Evolutionary conservation across 2,888 invertebrate species (phyloP).

Genomic region (Pollenia amentaria): DNA sequence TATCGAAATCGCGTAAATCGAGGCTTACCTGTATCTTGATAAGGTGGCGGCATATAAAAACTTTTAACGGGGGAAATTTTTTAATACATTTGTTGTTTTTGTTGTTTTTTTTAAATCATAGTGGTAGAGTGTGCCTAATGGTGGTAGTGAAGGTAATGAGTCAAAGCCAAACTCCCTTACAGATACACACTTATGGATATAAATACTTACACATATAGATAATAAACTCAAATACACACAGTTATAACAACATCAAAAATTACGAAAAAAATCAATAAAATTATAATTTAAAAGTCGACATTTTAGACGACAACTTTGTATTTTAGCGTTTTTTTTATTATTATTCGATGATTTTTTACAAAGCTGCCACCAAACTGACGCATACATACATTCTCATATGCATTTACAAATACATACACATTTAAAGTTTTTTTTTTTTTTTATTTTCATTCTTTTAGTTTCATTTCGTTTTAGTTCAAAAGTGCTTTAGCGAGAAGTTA

Average conservation of each 20-base stretch:
- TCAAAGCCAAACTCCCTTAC: constrained; percentile 79
- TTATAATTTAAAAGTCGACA: constrained; percentile 62
- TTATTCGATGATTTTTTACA: constrained; percentile 15
- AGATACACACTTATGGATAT: constrained; percentile 49
- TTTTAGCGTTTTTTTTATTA: neutral
- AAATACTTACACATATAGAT: constrained; percentile 38
- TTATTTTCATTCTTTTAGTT: neutral
- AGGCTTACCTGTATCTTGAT: constrained; percentile 65
- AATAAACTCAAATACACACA: constrained; percentile 42
- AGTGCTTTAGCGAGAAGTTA: constrained; percentile 20
- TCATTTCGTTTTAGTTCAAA: neutral
- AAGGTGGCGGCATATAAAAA: constrained; percentile 52
- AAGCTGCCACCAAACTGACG: neutral
- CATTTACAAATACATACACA: neutral
- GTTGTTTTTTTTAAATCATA: constrained; percentile 35
- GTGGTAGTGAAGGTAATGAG: constrained; percentile 78
- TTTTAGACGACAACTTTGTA: constrained; percentile 42
- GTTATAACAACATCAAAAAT: constrained; percentile 7
- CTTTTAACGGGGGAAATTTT: constrained; percentile 68
- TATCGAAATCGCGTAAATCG: constrained; percentile 1
- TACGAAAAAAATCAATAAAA: constrained; percentile 64
- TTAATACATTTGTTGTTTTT: constrained; percentile 55
- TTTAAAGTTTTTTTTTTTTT: neutral
- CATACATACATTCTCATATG: neutral
- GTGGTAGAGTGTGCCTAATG: constrained; percentile 22